Conservation (phyloP, 2,797 vertebrate genomes). For the Sternotherus odoratus region DNA sequence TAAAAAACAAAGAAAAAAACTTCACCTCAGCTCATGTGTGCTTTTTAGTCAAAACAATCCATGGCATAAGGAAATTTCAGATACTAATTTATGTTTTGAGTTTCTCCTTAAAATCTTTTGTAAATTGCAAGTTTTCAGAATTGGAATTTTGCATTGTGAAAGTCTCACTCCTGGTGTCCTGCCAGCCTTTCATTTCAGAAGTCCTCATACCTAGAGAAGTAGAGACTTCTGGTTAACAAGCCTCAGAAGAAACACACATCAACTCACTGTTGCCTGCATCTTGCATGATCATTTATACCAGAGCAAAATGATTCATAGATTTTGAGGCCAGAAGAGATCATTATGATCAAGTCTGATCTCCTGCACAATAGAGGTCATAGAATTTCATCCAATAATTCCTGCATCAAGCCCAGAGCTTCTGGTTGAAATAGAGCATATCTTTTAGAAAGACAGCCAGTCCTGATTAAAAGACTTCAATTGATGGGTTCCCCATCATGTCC, state of each 20-base stretch:
- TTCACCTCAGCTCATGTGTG: neutral
- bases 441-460: neutral
- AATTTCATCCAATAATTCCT: neutral
- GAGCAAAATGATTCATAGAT: neutral
- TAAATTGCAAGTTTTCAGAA: neutral
- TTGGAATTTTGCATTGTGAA: neutral
- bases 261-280: neutral
- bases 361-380: neutral
- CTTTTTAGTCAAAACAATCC: neutral
- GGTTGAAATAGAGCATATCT: neutral
- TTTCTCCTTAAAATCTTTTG: neutral
- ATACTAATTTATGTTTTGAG: neutral
- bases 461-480: neutral
- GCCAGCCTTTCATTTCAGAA: neutral
- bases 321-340: neutral
- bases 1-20: neutral
- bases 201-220: neutral
- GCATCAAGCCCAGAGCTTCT: neutral
- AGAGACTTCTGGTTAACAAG: neutral
- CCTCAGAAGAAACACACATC: neutral
- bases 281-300: accelerated
- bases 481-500: neutral
- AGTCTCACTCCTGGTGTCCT: neutral
- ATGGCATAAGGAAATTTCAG: accelerated
- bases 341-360: neutral